Conservation (phyloP, 2,113 vertebrate species). For the Zapornia atra region DNA sequence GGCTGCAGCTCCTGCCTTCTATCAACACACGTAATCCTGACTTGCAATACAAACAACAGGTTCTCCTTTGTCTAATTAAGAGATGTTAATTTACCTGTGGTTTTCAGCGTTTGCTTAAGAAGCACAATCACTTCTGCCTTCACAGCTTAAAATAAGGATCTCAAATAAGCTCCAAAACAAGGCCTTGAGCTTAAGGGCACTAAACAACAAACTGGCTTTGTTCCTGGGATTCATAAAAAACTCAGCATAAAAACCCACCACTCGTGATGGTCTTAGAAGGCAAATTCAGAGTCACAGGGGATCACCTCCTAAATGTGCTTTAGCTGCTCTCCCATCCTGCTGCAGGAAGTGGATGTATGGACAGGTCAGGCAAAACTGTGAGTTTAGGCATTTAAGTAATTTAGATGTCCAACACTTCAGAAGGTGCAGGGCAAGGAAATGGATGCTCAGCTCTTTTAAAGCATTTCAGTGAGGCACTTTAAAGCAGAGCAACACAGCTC, state of each 20-base stretch:
- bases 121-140: background rate
- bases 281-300: background rate
- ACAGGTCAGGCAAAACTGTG: background rate
- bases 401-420: background rate
- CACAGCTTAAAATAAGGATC: background rate
- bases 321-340: background rate
- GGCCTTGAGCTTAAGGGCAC: background rate
- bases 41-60: background rate
- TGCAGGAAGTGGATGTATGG: accelerated
- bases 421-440: background rate
- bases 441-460: background rate
- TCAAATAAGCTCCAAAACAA: background rate
- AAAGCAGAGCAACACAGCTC: background rate
- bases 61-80: constrained; percentile 6
- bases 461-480: background rate
- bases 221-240: background rate
- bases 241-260: background rate
- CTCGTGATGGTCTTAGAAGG: background rate
- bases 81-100: background rate
- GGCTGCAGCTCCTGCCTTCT: background rate
- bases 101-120: background rate
- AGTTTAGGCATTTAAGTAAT: background rate
- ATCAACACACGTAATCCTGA: background rate
- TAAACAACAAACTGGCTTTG: background rate
- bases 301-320: background rate